Base-by-base conservation (phyloP, 1,140 invertebrate genomes). In the Sarcophaga bullata region DNA sequence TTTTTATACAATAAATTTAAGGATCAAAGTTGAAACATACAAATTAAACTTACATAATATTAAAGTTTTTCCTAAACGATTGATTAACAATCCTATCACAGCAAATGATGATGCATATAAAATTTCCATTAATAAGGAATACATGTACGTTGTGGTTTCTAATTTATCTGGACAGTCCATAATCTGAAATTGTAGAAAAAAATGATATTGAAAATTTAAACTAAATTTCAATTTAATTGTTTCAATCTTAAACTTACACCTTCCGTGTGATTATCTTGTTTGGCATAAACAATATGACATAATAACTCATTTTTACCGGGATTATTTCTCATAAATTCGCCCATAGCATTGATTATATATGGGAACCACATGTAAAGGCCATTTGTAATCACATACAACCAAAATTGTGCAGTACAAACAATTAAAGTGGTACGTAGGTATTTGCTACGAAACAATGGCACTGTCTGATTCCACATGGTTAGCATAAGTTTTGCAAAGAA, bases 401-500 rank as follows among this genome's bases (percentile, higher is more conserved):
- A 91, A 73, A 92, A 91, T 83, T 84, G 83, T 54, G 84, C 80
- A 13, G 50, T 84, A 47, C 83, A 84, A n/a, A 82, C 81, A 17
- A 85, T 88, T 9, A 87, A 85, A 0, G 91, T 91, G 86, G 91
- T 91, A 4, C 88, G 87, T 54, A 92, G 83, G 6, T 92, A 86
- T 6, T 91, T 91, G 9, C 81, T 73, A n/a, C 86, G 85, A 87
- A 92, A 92, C 54, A 92, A 86, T 0, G 91, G 91, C 8, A 85
- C 83, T 0, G 91, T 92, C 83, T 92, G 91, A 49, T 90, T 88
- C 82, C 87, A 87, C 90, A 92, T 91, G 10, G 0, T 87, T 87
- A 48, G 80, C 25, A 68, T 19, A 19, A 68, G 17, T 68, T 68
- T 68, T 0, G 9, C 2, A 9, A 78, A 50, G n/a, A 78, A 78